phyloP scores from a whole-genome alignment of 1,140 invertebrate species.

The Cotesia chilonis region DNA sequence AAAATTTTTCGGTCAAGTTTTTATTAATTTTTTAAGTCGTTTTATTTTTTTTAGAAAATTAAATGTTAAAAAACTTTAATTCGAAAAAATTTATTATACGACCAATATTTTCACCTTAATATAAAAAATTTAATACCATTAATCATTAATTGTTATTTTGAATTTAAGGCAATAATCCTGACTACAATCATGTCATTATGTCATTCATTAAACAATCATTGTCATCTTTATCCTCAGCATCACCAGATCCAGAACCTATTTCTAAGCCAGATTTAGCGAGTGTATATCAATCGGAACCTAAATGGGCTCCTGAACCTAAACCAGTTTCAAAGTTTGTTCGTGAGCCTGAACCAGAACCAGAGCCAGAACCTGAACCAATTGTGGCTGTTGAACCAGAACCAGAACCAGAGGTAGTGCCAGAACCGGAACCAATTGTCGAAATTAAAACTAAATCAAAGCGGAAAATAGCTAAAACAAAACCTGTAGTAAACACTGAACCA shows the following conservation, averaged over 20 bases:
- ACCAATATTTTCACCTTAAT: no score
- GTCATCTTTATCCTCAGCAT: conserved; percentile 23
- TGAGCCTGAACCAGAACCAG: conserved; percentile 24
- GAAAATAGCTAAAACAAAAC: conserved; percentile 29
- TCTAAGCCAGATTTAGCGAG: conserved; percentile 24
- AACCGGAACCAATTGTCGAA: conserved; percentile 4
- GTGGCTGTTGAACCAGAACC: conserved; percentile 9
- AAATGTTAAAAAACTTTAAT: no score
- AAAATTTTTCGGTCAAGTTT: no score
- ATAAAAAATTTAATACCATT: no score
- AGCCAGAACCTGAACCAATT: background rate
- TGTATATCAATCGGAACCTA: conserved; percentile 1
- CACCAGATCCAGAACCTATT: conserved; percentile 37
- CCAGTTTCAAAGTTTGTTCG: background rate
- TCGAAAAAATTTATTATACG: no score
- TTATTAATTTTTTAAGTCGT: no score
- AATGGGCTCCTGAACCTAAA: background rate
- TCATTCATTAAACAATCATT: background rate
- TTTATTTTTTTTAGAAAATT: no score
- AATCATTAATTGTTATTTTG: no score
- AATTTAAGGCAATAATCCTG: no score
- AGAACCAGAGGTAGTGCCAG: conserved; percentile 9
- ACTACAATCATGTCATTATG: background rate
- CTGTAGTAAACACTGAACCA: conserved; percentile 36
- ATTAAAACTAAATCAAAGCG: conserved; percentile 28